Percentiles rank a stretch among this genome's conserved stretches.
phyloP scores from a whole-genome alignment of 2,797 vertebrate species.

The Melanotaenia maccullochi region DNA sequence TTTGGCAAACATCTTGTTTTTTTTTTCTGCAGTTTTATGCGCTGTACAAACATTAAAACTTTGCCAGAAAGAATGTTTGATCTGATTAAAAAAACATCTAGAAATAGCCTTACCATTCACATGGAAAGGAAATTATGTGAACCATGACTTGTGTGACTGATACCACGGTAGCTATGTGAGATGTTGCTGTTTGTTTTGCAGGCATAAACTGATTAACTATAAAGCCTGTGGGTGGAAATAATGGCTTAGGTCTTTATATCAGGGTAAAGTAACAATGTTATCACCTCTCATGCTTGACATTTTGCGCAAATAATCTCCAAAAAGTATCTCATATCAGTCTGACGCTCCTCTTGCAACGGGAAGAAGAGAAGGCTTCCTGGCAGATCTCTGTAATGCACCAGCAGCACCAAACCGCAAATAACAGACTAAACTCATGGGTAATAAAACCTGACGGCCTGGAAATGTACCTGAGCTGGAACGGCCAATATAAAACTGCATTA shows the following conservation, averaged over 20 bases:
- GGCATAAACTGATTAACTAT: constrained; percentile 20
- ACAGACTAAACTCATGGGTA: constrained; percentile 48
- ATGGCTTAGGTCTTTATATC: constrained; percentile 1
- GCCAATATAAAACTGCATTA: constrained; percentile 40
- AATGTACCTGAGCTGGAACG: constrained; percentile 52
- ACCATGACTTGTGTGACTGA: constrained; percentile 7
- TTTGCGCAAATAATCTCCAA: constrained; percentile 25
- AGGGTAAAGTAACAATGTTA: constrained; percentile 31
- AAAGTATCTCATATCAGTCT: constrained; percentile 23
- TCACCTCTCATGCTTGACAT: constrained; percentile 22
- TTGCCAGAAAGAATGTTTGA: neutral
- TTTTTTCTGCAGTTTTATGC: neutral
- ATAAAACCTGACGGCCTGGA: constrained; percentile 53
- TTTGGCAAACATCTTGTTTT: constrained; percentile 9
- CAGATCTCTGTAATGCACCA: constrained; percentile 32
- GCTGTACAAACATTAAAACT: neutral
- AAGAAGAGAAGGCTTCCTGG: constrained; percentile 39
- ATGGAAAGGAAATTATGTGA: constrained; percentile 8
- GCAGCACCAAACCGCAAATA: constrained; percentile 44
- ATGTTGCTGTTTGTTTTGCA: constrained; percentile 23
- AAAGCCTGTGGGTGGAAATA: constrained; percentile 13
- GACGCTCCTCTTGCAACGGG: constrained; percentile 35
- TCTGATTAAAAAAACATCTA: constrained; percentile 9
- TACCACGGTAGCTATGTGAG: constrained; percentile 4
- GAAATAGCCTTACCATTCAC: neutral